Percentiles rank a stretch among this genome's conserved stretches.
Evolutionary conservation across 1,140 invertebrate species (phyloP).

Genomic region (Cecropterus lyciades): DNA sequence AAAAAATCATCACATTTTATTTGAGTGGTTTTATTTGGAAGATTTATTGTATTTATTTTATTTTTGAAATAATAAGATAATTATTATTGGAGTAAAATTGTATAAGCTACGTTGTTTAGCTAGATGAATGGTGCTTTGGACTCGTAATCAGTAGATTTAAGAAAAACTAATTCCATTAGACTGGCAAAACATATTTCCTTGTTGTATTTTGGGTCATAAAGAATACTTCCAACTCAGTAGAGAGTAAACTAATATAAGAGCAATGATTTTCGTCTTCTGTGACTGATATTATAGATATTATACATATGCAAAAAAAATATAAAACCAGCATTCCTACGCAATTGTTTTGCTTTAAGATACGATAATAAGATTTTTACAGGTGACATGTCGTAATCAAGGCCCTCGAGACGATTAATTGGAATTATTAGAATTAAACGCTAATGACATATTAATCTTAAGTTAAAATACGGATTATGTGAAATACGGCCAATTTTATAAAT

Average conservation of each 20-base stretch:
- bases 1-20: no score
- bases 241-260: neutral
- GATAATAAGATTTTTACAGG: no score
- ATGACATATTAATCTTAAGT: no score
- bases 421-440: no score
- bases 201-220: neutral
- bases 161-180: constrained; percentile 14
- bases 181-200: neutral
- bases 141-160: constrained; percentile 12
- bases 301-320: neutral
- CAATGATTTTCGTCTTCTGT: constrained; percentile 1
- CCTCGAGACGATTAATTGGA: no score
- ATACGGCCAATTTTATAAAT: no score
- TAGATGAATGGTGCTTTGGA: constrained; percentile 18
- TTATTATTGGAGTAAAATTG: neutral
- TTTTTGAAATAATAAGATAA: neutral
- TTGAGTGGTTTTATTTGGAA: no score
- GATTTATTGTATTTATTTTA: no score
- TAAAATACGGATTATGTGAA: no score
- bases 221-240: neutral
- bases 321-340: neutral
- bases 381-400: no score
- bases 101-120: constrained; percentile 15
- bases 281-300: neutral
- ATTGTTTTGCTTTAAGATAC: no score